These are phyloP conservation scores for Leucophora obtusa DNA, from an alignment of 2,888 invertebrate species.

Conservation along the genomic window DNA sequence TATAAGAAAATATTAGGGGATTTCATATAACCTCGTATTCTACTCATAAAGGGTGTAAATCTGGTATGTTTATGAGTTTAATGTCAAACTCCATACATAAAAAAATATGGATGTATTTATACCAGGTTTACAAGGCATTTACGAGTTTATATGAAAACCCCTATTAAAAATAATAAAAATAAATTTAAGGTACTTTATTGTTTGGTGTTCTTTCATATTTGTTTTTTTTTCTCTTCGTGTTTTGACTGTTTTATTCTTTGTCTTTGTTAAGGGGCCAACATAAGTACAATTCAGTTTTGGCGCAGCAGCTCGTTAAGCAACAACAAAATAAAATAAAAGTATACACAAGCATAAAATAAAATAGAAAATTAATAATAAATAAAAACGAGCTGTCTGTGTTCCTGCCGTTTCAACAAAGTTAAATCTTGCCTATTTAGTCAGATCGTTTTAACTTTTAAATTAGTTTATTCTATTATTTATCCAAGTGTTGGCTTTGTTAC, in stretches of 20 bases:
- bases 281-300: conserved; percentile 48
- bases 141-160: too few species aligned
- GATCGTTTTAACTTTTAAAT: background rate
- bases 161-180: too few species aligned
- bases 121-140: too few species aligned
- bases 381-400: background rate
- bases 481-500: background rate
- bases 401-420: background rate
- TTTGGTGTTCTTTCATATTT: background rate
- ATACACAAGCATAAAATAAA: background rate
- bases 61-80: too few species aligned
- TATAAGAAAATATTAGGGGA: too few species aligned
- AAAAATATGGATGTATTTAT: too few species aligned
- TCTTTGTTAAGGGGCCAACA: conserved; percentile 30
- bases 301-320: conserved; percentile 44
- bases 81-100: too few species aligned
- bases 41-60: too few species aligned
- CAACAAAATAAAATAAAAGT: conserved; percentile 27
- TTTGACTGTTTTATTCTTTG: conserved; percentile 29
- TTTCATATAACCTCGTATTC: too few species aligned
- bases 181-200: background rate
- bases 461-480: background rate
- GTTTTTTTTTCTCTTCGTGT: conserved; percentile 37
- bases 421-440: background rate
- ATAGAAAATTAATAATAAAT: background rate